phyloP scores from a whole-genome alignment of 2,888 invertebrate genomes.

The Pandemis corylana region DNA sequence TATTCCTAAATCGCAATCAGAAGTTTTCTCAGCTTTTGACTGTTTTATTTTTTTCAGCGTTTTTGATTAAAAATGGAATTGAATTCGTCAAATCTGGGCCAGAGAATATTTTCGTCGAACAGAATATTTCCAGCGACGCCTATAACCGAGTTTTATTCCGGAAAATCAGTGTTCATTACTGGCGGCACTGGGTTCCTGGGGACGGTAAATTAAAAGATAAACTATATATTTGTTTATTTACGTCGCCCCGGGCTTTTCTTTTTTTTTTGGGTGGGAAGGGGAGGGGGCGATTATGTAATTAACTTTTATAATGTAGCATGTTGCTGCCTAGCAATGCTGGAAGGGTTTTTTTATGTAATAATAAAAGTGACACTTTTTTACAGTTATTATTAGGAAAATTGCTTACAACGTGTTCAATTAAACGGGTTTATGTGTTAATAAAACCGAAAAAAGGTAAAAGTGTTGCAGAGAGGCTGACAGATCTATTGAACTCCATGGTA shows the following conservation, averaged over 20 bases:
- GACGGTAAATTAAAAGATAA: slow-evolving; percentile 47
- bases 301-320: no score
- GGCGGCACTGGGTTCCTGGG: slow-evolving; percentile 59
- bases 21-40: no score
- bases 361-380: not conserved
- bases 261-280: no score
- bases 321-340: no score
- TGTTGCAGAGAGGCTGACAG: not conserved
- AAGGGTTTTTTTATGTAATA: no score
- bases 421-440: slow-evolving; percentile 21
- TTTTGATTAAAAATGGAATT: not conserved
- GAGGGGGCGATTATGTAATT: no score
- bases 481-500: slow-evolving; percentile 21
- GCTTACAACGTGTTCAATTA: not conserved
- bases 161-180: slow-evolving; percentile 55
- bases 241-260: no score
- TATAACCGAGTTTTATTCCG: slow-evolving; percentile 49
- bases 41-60: not conserved
- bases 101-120: not conserved
- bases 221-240: no score
- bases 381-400: slow-evolving; percentile 21
- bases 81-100: not conserved
- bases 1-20: no score
- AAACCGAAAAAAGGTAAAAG: slow-evolving; percentile 17
- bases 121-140: slow-evolving; percentile 12